These are phyloP conservation scores for Coracias cyanogaster DNA, from an alignment of 2,797 vertebrate genomes.

Conservation along the genomic window DNA sequence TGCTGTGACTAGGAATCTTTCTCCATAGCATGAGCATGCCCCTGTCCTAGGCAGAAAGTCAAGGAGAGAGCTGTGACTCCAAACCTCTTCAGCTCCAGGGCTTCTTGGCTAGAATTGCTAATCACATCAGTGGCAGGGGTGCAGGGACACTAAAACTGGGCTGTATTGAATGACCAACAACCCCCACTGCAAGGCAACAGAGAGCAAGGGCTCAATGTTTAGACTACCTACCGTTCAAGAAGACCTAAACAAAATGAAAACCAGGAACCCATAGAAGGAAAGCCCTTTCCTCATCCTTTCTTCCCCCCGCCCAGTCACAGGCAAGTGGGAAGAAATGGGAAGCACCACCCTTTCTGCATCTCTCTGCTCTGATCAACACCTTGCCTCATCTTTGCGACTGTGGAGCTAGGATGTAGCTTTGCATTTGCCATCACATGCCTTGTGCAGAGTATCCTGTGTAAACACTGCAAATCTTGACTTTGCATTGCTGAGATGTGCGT, in stretches of 20 bases:
- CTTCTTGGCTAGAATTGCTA: not conserved
- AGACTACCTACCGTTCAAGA: not conserved
- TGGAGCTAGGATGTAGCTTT: not conserved
- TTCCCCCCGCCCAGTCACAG: accelerated
- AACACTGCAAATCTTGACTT: not conserved
- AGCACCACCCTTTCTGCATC: not conserved
- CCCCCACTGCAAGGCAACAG: not conserved
- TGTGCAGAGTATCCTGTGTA: not conserved
- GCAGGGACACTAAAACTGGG: not conserved
- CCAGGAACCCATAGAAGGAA: not conserved
- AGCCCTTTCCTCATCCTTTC: not conserved
- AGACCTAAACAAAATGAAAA: not conserved
- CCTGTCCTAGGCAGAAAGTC: not conserved
- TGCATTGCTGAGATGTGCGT: not conserved
- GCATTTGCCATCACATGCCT: accelerated
- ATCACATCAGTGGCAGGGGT: not conserved
- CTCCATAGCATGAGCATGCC: not conserved
- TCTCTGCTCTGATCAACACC: not conserved
- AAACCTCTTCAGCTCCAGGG: not conserved
- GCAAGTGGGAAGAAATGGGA: not conserved
- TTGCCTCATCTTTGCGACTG: not conserved
- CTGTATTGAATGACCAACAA: not conserved
- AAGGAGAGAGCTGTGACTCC: not conserved
- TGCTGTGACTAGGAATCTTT: not conserved
- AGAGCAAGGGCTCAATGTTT: not conserved